A percentile compares a stretch with the other conserved stretches of the same genome.
Conservation (phyloP, 1,140 invertebrate species). For the Procambarus virginalis region DNA sequence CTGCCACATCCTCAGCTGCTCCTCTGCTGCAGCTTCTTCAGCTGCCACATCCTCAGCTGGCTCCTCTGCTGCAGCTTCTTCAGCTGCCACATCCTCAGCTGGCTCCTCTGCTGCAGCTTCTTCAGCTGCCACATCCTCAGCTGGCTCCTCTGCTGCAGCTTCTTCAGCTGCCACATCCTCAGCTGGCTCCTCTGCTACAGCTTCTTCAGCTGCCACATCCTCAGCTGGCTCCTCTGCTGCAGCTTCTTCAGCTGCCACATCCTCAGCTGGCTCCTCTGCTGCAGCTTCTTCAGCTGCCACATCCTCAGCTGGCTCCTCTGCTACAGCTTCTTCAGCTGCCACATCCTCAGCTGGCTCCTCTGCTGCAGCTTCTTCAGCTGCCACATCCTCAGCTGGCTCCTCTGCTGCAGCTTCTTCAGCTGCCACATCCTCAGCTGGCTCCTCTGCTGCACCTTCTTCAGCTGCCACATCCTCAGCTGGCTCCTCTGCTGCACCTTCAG, state of each 20-base stretch:
- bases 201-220: not conserved
- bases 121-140: constrained; percentile 9
- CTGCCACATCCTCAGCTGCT: not conserved
- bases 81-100: constrained; percentile 4
- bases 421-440: too few relatives aligned
- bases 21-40: not conserved
- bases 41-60: not conserved
- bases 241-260: not conserved
- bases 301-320: constrained; percentile 6
- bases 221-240: not conserved
- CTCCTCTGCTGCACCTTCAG: too few relatives aligned
- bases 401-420: too few relatives aligned
- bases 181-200: not conserved
- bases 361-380: too few relatives aligned
- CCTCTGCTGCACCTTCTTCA: too few relatives aligned
- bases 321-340: not conserved
- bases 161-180: constrained; percentile 12
- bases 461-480: too few relatives aligned
- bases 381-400: not conserved
- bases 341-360: constrained; percentile 12
- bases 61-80: not conserved
- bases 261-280: not conserved
- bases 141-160: not conserved
- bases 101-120: not conserved
- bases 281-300: not conserved